phyloP scores from a whole-genome alignment of 2,797 vertebrate genomes.

The Microcaecilia unicolor region DNA sequence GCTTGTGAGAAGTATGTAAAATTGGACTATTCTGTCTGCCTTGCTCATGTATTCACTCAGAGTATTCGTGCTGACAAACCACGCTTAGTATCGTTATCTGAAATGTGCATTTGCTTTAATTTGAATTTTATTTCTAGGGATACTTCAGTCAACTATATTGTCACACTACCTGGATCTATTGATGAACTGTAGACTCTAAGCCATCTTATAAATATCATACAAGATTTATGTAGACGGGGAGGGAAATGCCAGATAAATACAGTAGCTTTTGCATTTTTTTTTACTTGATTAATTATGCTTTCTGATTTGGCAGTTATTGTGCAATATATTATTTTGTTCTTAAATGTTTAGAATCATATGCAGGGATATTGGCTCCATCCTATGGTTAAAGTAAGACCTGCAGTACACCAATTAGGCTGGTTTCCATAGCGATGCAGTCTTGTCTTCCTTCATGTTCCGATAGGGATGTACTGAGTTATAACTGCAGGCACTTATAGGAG shows the following conservation, averaged over 20 bases:
- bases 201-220: not conserved
- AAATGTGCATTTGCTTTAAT: not conserved
- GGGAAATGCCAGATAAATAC: no score
- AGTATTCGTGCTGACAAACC: not conserved
- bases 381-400: constrained; percentile 72
- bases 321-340: no score
- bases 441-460: constrained; percentile 24
- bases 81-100: not conserved
- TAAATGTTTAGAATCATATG: constrained; percentile 19
- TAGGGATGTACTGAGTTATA: constrained; percentile 20
- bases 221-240: no score
- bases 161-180: not conserved
- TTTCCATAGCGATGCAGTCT: constrained; percentile 60
- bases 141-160: not conserved
- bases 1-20: constrained; percentile 1
- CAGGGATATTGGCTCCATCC: constrained; percentile 79
- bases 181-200: not conserved
- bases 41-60: not conserved
- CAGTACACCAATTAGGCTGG: constrained; percentile 52
- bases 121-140: not conserved
- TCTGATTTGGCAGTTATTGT: no score
- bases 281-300: no score
- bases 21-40: not conserved
- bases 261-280: no score
- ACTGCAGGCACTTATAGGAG: constrained; percentile 4